Conservation (phyloP, 2,888 invertebrate genomes). For the Sussaba pulchella region DNA sequence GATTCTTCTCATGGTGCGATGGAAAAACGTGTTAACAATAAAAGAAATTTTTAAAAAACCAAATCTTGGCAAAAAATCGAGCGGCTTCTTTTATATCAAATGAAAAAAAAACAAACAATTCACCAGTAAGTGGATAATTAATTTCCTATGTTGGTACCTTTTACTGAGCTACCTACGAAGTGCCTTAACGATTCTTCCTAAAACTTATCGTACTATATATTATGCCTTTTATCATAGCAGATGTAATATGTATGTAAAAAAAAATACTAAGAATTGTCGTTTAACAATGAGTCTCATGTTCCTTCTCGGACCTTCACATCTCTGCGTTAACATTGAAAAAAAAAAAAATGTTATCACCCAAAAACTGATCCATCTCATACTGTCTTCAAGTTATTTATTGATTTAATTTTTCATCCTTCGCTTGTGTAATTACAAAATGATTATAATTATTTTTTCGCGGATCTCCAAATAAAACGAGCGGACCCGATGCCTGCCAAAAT, state of each 20-base stretch:
- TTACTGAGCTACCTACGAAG: slow-evolving; percentile 68
- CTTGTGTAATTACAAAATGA: background rate
- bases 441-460: slow-evolving; percentile 19
- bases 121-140: slow-evolving; percentile 14
- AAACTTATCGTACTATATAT: slow-evolving; percentile 44
- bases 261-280: slow-evolving; percentile 61
- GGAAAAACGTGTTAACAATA: background rate
- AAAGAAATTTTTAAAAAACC: too few species aligned
- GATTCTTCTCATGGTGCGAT: background rate
- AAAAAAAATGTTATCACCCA: too few species aligned
- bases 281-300: slow-evolving; percentile 32
- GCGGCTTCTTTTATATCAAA: background rate
- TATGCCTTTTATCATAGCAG: slow-evolving; percentile 43
- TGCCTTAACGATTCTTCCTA: slow-evolving; percentile 76
- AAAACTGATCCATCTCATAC: too few species aligned
- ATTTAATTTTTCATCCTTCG: background rate
- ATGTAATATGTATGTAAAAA: slow-evolving; percentile 59
- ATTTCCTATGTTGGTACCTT: slow-evolving; percentile 69
- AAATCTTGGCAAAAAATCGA: background rate
- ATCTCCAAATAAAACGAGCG: background rate
- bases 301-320: background rate
- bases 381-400: too few species aligned
- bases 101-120: background rate
- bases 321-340: too few species aligned
- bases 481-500: background rate